Percentiles rank a stretch among this genome's conserved stretches.
Conservation (phyloP, 2,113 vertebrate genomes). For the Centropristis striata region DNA sequence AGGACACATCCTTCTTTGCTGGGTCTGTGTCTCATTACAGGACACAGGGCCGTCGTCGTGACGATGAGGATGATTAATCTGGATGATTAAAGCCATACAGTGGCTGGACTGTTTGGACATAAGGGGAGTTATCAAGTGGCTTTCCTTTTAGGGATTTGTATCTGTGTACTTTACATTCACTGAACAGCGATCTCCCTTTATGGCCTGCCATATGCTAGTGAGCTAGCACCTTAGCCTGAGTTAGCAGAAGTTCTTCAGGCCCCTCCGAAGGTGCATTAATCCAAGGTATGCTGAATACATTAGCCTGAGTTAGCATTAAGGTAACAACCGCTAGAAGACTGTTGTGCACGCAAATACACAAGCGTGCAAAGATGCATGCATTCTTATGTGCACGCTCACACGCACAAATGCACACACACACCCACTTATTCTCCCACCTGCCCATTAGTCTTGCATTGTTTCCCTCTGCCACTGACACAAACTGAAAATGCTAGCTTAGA, state of each 20-base stretch:
- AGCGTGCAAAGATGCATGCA: conserved; percentile 14
- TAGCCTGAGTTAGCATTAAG: conserved; percentile 63
- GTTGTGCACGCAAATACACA: conserved; percentile 29
- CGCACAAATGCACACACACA: conserved; percentile 12
- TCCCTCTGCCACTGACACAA: conserved; percentile 61
- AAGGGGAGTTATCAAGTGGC: conserved; percentile 17
- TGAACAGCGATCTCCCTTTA: conserved; percentile 29
- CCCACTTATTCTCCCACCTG: conserved; percentile 48
- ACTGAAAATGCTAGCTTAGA: conserved; percentile 70
- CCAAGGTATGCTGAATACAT: conserved; percentile 56
- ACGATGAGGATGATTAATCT: conserved; percentile 52
- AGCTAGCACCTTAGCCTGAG: conserved; percentile 45
- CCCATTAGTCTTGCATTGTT: conserved; percentile 82
- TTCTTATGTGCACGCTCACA: neutral
- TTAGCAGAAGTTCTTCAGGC: conserved; percentile 43
- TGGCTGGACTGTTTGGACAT: conserved; percentile 28
- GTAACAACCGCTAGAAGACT: conserved; percentile 51
- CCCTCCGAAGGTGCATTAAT: conserved; percentile 43
- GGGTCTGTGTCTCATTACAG: conserved; percentile 7
- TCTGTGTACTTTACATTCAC: conserved; percentile 36
- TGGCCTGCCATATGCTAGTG: conserved; percentile 40
- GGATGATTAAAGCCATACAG: conserved; percentile 36
- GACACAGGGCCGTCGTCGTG: conserved; percentile 30
- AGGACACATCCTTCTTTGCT: neutral
- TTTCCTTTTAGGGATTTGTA: conserved; percentile 35